These are phyloP conservation scores for Archips crataeganus DNA, from an alignment of 2,888 invertebrate genomes.

Conservation along the genomic window DNA sequence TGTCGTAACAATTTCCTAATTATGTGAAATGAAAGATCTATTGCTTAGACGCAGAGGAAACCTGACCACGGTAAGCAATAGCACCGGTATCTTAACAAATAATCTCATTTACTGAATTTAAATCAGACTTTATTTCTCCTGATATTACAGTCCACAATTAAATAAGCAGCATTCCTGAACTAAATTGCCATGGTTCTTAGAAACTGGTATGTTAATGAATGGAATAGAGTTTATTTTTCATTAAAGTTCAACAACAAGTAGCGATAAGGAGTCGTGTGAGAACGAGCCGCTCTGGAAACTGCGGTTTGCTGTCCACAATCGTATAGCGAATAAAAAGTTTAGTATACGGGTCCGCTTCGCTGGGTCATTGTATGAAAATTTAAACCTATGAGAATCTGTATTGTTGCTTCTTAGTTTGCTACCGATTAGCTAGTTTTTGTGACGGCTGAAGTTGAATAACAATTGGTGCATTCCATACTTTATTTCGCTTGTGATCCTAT, in stretches of 20 bases:
- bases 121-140: conserved; percentile 46
- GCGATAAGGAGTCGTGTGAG: conserved; percentile 61
- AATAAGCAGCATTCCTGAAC: conserved; percentile 29
- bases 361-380: conserved; percentile 52
- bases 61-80: conserved; percentile 59
- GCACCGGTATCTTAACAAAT: conserved; percentile 46
- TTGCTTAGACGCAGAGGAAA: conserved; percentile 62
- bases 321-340: conserved; percentile 49
- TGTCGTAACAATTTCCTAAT: conserved; percentile 57
- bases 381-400: conserved; percentile 48
- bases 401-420: conserved; percentile 39
- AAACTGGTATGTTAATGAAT: conserved; percentile 45
- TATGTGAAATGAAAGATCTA: conserved; percentile 51
- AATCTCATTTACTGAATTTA: conserved; percentile 46
- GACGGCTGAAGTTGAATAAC: neutral
- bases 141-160: conserved; percentile 44
- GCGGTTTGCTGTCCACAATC: conserved; percentile 54
- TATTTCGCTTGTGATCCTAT: neutral
- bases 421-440: conserved; percentile 22
- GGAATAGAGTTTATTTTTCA: conserved; percentile 47
- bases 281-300: conserved; percentile 69
- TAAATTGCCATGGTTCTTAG: conserved; percentile 3
- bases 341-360: conserved; percentile 46
- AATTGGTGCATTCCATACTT: neutral
- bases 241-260: conserved; percentile 38